Percentiles rank a stretch among this genome's conserved stretches.
Conservation (phyloP, 2,113 vertebrate species). For the Malurus melanocephalus region DNA sequence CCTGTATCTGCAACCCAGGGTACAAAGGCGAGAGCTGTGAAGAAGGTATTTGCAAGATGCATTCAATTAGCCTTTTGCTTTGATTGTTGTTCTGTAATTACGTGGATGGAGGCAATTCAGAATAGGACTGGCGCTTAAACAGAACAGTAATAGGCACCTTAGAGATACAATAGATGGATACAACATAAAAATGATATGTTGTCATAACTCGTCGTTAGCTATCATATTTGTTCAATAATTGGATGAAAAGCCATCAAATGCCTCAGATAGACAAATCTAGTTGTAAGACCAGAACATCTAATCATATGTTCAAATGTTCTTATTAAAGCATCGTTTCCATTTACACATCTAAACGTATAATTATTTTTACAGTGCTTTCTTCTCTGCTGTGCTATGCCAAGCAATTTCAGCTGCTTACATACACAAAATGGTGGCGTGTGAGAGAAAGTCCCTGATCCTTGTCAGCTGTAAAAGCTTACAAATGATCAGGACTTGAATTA, state of each 20-base stretch:
- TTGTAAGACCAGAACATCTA: constrained; percentile 29
- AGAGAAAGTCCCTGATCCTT: constrained; percentile 5
- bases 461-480: constrained; percentile 33
- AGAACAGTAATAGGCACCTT: constrained; percentile 31
- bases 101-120: background rate
- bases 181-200: constrained; percentile 41
- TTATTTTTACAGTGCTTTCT: constrained; percentile 42
- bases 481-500: background rate
- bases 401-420: background rate
- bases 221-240: constrained; percentile 36
- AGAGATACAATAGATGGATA: constrained; percentile 5
- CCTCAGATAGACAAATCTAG: constrained; percentile 7
- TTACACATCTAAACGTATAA: constrained; percentile 44
- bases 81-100: background rate
- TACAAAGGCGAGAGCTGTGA: constrained; percentile 98
- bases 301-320: constrained; percentile 43
- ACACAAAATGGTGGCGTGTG: background rate
- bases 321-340: constrained; percentile 41
- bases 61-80: background rate
- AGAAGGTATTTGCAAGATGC: constrained; percentile 80
- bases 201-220: constrained; percentile 22
- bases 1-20: constrained; percentile 95
- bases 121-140: constrained; percentile 1
- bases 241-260: constrained; percentile 15
- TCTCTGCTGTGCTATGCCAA: background rate